These are phyloP conservation scores for Amphipoea lucens DNA, from an alignment of 2,888 invertebrate genomes.

Conservation along the genomic window DNA sequence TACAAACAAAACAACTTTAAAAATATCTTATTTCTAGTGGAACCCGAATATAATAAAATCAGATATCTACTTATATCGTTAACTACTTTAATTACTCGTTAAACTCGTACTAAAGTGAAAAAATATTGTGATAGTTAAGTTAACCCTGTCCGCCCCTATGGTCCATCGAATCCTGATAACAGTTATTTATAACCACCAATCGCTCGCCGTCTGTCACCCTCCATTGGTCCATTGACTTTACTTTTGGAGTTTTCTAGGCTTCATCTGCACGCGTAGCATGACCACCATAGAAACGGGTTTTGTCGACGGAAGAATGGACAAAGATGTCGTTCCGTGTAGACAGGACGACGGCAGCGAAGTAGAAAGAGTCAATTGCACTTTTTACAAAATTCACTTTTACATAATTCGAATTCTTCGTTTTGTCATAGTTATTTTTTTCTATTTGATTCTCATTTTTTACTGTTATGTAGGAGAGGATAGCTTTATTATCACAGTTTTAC, in stretches of 20 bases:
- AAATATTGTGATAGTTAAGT: constrained; percentile 62
- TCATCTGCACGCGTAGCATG: constrained; percentile 47
- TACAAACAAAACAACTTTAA: neutral
- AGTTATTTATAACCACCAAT: constrained; percentile 83
- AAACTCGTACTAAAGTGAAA: constrained; percentile 22
- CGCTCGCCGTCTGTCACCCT: constrained; percentile 71
- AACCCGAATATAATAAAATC: neutral
- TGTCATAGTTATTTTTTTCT: too few species aligned
- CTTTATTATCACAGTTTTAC: too few species aligned
- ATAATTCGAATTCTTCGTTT: too few species aligned
- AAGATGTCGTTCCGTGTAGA: too few species aligned
- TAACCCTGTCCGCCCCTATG: constrained; percentile 78
- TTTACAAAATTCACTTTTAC: too few species aligned
- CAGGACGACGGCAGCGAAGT: too few species aligned
- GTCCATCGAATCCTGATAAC: constrained; percentile 81
- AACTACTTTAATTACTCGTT: constrained; percentile 31
- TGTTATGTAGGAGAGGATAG: too few species aligned
- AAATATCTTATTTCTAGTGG: neutral
- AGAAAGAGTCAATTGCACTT: too few species aligned
- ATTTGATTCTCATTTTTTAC: too few species aligned
- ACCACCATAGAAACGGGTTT: too few species aligned
- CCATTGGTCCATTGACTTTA: constrained; percentile 66
- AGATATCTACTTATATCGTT: neutral
- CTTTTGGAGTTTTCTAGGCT: constrained; percentile 59
- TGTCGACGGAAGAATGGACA: too few species aligned